Evolutionary conservation across 2,888 invertebrate genomes (phyloP).

Genomic region (Portevinia maculata): DNA sequence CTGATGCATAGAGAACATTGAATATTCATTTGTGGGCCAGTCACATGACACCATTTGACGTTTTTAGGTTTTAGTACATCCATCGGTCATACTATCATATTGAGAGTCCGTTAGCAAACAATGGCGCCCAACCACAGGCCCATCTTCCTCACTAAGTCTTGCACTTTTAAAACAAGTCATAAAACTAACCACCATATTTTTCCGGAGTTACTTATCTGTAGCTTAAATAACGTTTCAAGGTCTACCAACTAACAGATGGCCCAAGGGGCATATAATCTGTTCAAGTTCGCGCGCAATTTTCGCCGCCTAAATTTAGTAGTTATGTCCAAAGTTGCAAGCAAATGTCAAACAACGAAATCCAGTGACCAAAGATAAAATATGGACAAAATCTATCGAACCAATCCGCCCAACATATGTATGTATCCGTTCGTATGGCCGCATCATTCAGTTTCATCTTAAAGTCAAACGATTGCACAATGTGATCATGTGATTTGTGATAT

Average conservation of each 20-base stretch:
- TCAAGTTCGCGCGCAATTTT: constrained; percentile 32
- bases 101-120: no score
- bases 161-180: no score
- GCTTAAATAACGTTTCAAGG: no score
- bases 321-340: constrained; percentile 47
- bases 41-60: no score
- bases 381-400: constrained; percentile 50
- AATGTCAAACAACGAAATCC: constrained; percentile 45
- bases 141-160: no score
- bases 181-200: no score
- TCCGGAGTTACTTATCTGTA: no score
- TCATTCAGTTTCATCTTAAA: constrained; percentile 9
- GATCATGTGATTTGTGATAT: constrained; percentile 2
- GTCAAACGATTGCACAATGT: constrained; percentile 2
- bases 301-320: constrained; percentile 49
- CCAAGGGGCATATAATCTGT: constrained; percentile 22
- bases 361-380: constrained; percentile 29
- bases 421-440: background rate
- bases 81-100: no score
- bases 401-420: constrained; percentile 68
- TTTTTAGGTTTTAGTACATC: no score
- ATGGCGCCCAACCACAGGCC: no score
- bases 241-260: constrained; percentile 42
- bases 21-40: no score
- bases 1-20: no score